Evolutionary conservation across 2,888 invertebrate genomes (phyloP).

Genomic region (Dorcus hopei): DNA sequence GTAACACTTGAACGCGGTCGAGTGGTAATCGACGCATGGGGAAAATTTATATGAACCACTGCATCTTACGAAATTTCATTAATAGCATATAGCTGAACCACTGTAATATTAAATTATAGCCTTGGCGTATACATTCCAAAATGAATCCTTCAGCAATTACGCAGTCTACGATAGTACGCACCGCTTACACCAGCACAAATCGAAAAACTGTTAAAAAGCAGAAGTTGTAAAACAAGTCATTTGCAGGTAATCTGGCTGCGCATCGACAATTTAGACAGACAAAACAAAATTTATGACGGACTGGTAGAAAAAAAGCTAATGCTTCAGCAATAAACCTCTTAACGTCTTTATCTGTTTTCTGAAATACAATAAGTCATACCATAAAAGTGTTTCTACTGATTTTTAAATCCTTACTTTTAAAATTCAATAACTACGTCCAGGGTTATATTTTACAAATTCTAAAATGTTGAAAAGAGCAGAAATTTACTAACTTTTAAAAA

Average conservation of each 20-base stretch:
- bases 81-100: constrained; percentile 5
- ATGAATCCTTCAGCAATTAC: not conserved
- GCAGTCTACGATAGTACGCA: not conserved
- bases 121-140: constrained; percentile 7
- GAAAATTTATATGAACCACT: not conserved
- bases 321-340: constrained; percentile 30
- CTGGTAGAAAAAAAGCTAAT: constrained; percentile 37
- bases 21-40: constrained; percentile 1
- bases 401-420: too few species aligned
- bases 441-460: too few species aligned
- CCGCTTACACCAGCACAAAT: not conserved
- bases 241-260: constrained; percentile 19
- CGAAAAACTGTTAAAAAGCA: constrained; percentile 3
- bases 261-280: constrained; percentile 26
- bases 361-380: too few species aligned
- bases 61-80: constrained; percentile 11
- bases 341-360: constrained; percentile 32
- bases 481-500: too few species aligned
- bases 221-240: constrained; percentile 13
- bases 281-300: constrained; percentile 40
- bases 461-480: too few species aligned
- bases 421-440: too few species aligned
- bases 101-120: constrained; percentile 14
- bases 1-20: not conserved
- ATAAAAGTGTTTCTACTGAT: too few species aligned